Conservation (phyloP, 2,113 vertebrate species). For the Oxyura jamaicensis region DNA sequence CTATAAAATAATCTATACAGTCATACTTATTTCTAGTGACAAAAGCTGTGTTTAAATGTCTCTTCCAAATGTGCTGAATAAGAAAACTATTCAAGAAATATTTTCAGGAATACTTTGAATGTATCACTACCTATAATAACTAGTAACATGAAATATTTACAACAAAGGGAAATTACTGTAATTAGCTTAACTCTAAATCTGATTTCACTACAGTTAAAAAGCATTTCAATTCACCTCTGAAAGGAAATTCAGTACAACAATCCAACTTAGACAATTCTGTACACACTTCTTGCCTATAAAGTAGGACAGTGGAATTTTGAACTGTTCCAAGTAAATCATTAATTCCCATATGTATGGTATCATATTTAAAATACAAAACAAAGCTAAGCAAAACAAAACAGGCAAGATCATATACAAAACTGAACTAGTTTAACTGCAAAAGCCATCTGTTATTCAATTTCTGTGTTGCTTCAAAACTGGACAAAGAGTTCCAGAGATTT, state of each 20-base stretch:
- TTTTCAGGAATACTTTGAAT: not conserved
- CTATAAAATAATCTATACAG: not conserved
- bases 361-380: not conserved
- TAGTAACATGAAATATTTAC: not conserved
- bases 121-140: not conserved
- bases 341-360: not conserved
- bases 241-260: not conserved
- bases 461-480: slow-evolving; percentile 22
- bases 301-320: not conserved
- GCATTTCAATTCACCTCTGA: not conserved
- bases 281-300: not conserved
- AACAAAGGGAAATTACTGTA: not conserved
- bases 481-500: not conserved
- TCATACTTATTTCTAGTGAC: not conserved
- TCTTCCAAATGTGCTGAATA: not conserved
- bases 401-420: not conserved
- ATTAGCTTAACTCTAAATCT: not conserved
- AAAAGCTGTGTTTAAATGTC: not conserved
- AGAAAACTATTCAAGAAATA: not conserved
- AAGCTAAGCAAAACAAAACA: not conserved
- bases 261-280: not conserved
- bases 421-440: not conserved
- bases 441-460: not conserved
- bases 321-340: not conserved
- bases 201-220: not conserved